Evolutionary conservation across 2,797 vertebrate species (phyloP), one percentile per base, ranked within the genome.

Genomic region (Chelon auratus): DNA sequence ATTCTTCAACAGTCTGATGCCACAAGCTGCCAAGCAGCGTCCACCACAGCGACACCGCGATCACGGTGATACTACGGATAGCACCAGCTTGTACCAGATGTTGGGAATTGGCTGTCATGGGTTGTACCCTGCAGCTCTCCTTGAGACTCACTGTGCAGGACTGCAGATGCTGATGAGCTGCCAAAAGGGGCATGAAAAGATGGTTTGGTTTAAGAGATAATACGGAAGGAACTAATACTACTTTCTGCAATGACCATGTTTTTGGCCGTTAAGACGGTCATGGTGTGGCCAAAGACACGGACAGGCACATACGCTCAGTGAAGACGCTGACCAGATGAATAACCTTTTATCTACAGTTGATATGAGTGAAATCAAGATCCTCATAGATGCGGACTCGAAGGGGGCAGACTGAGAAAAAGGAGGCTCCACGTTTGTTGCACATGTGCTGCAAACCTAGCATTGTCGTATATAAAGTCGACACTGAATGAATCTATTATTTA

Each of bases 51-150:
- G 80, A 87, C 83, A 89, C 86, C 70, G 76, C n/a, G 62, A 90
- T 87, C 75, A 52, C 17, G 79, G 61, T 22, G 75, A 80, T 77
- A 65, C 61, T 65, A 77, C 59, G 75, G 90, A 91, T 85, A 83
- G 87, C 87, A 91, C 87, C 84, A 81, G 87, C 92, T 91, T 91
- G 90, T 90, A 92, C 89, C 94, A 94, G 93, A 94, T 94, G 93
- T 93, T 90, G 86, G 91, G 92, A 94, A 91, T 94, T 93, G 94
- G 90, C 88, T 59, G 73, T 89, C 84, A 76, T 39, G 66, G 80
- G 77, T 81, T 88, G 72, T 75, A 81, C 85, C 80, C 84, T 72
- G 85, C 78, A 86, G 84, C 76, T 89, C 80, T 93, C 89, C 85
- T 91, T 81, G 83, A 89, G 88, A 93, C 80, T 86, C 83, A 72